These are phyloP conservation scores for Cinclus mexicanus DNA, from an alignment of 2,113 vertebrate genomes.

Conservation along the genomic window DNA sequence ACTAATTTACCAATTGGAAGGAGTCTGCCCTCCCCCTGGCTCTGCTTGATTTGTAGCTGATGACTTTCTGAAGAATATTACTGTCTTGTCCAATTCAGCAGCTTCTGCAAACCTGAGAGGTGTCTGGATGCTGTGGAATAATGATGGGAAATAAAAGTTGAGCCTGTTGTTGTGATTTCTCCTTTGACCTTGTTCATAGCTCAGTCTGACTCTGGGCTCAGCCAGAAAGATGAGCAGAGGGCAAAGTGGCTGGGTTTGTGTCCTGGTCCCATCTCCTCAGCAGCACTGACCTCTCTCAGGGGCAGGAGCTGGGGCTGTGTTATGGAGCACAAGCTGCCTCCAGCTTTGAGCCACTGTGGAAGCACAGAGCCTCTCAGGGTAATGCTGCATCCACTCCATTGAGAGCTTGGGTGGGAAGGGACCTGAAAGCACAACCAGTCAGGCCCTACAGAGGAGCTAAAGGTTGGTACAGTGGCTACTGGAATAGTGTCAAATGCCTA, in stretches of 20 bases:
- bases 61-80: neutral
- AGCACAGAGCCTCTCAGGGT: neutral
- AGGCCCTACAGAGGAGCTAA: neutral
- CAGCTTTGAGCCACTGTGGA: neutral
- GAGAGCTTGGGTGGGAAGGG: neutral
- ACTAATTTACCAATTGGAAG: neutral
- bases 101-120: neutral
- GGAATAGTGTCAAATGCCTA: neutral
- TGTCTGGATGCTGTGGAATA: neutral
- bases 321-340: neutral
- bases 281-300: neutral
- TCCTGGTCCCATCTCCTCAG: neutral
- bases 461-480: neutral
- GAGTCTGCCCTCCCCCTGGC: neutral
- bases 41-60: neutral
- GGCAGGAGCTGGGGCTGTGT: neutral
- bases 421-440: neutral
- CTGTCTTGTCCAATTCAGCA: neutral
- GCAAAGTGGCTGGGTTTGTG: neutral
- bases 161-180: neutral
- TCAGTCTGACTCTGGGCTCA: neutral
- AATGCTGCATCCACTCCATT: neutral
- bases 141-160: neutral
- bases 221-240: neutral
- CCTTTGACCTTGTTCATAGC: neutral